phyloP scores from a whole-genome alignment of 2,797 vertebrate species.

The Mionectes olivaceus region DNA sequence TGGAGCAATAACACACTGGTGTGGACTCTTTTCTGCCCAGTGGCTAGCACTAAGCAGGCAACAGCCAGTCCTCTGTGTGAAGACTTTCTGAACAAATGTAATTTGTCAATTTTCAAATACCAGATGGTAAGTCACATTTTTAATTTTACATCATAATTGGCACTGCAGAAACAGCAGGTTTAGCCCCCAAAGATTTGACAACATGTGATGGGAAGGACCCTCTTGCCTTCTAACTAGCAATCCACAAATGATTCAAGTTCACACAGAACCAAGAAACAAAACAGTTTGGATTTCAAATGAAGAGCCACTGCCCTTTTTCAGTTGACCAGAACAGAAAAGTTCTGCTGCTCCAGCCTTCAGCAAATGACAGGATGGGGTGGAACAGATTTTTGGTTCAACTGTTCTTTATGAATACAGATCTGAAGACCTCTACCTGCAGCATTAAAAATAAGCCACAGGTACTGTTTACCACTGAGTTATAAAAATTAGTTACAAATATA shows the following conservation, averaged over 20 bases:
- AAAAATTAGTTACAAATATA: not conserved
- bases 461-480: not conserved
- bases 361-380: not conserved
- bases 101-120: not conserved
- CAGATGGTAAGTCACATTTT: not conserved
- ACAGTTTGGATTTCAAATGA: not conserved
- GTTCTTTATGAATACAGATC: not conserved
- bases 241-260: not conserved
- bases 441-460: not conserved
- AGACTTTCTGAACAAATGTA: not conserved
- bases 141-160: not conserved
- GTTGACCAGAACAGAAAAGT: not conserved
- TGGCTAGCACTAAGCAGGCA: not conserved
- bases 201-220: not conserved
- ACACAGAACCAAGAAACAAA: slow-evolving; percentile 5
- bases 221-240: not conserved
- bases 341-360: not conserved
- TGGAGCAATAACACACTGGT: not conserved
- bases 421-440: not conserved
- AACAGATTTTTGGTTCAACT: not conserved
- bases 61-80: not conserved
- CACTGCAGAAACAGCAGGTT: not conserved
- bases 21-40: not conserved
- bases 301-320: not conserved
- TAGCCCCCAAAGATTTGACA: not conserved